Conservation (phyloP, 2,888 invertebrate species). For the Tenthredo mesomela region DNA sequence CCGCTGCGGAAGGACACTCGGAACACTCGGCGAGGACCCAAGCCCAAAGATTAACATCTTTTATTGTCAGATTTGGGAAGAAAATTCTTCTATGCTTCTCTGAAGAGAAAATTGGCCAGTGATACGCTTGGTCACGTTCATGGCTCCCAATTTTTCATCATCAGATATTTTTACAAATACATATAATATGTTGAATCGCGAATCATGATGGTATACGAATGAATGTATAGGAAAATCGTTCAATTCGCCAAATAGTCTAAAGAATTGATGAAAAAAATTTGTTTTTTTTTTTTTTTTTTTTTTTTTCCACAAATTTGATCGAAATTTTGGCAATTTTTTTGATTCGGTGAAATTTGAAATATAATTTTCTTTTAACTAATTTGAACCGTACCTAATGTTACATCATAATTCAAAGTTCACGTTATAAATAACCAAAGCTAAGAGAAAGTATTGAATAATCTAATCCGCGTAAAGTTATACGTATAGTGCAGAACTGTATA, state of each 20-base stretch:
- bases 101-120: neutral
- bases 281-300: too few species aligned
- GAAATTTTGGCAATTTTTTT: neutral
- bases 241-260: too few species aligned
- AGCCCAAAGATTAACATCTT: slow-evolving; percentile 23
- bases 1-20: neutral
- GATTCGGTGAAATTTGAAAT: neutral
- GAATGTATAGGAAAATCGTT: neutral
- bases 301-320: neutral
- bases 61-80: neutral
- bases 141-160: neutral
- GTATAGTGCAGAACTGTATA: neutral
- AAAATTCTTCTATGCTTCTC: neutral
- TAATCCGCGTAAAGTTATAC: neutral
- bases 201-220: neutral
- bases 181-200: neutral
- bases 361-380: neutral
- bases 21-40: neutral
- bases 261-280: neutral
- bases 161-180: neutral
- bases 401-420: neutral
- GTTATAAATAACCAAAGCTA: neutral
- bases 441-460: slow-evolving; percentile 2
- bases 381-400: neutral
- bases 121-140: neutral